These are phyloP conservation scores for Mixornis gularis DNA, from an alignment of 2,113 vertebrate species.

Conservation along the genomic window DNA sequence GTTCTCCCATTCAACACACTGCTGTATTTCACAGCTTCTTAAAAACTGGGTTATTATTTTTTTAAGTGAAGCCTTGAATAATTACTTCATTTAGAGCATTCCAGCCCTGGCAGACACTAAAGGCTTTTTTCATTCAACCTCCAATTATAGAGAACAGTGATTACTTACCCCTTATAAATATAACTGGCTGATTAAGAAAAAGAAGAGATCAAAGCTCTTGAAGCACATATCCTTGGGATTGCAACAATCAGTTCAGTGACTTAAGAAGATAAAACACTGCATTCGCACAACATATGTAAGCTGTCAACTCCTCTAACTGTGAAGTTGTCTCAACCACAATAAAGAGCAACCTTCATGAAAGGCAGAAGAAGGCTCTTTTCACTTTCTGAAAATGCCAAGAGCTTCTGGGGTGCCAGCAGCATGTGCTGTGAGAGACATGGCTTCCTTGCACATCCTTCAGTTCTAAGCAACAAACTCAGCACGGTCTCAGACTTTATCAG, in stretches of 20 bases:
- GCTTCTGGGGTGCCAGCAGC: neutral
- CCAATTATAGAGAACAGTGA: conserved; percentile 11
- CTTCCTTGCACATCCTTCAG: neutral
- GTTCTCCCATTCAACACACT: neutral
- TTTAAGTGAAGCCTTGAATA: neutral
- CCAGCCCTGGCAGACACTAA: conserved; percentile 5
- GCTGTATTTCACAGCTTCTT: neutral
- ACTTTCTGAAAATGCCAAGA: conserved; percentile 24
- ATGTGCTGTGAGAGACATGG: neutral
- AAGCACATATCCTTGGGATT: neutral
- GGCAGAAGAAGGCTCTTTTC: neutral
- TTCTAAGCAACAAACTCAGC: neutral
- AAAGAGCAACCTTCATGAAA: conserved; percentile 38
- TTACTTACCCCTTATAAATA: conserved; percentile 23
- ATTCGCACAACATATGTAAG: conserved; percentile 12
- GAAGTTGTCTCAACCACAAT: conserved; percentile 4
- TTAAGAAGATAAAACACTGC: conserved; percentile 17
- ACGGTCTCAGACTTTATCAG: neutral
- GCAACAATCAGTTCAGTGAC: neutral
- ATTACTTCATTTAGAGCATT: neutral
- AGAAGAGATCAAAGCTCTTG: conserved; percentile 19
- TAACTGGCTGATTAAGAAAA: conserved; percentile 30
- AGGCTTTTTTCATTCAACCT: neutral
- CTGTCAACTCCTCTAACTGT: conserved; percentile 28
- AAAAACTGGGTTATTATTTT: neutral